Percentiles rank a stretch among this genome's conserved stretches.
phyloP scores from a whole-genome alignment of 1,140 invertebrate species.

The Temnothorax curvispinosus region DNA sequence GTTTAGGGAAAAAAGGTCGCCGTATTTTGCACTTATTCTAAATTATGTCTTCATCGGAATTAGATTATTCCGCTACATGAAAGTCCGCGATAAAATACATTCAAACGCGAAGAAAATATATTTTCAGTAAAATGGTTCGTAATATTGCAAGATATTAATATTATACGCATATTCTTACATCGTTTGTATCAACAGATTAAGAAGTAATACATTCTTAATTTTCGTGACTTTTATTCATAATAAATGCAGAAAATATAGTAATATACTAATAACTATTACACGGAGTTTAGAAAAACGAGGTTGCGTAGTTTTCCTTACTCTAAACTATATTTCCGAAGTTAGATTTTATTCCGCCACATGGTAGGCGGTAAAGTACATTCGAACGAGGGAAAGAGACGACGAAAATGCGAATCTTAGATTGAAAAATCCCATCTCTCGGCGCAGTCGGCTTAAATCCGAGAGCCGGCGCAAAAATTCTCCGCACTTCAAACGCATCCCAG shows the following conservation, averaged over 20 bases:
- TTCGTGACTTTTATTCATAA: background rate
- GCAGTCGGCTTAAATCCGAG: conserved; percentile 10
- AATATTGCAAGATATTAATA: background rate
- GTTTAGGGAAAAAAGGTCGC: background rate
- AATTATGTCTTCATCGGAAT: too few relatives aligned
- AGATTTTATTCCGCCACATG: background rate
- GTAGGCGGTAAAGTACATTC: background rate
- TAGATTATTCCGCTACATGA: too few relatives aligned
- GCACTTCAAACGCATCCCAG: conserved; percentile 52
- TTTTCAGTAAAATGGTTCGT: background rate
- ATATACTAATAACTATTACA: background rate
- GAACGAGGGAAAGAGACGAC: conserved; percentile 6
- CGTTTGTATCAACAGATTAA: background rate
- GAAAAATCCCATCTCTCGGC: conserved; percentile 39
- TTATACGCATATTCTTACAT: background rate
- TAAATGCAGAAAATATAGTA: background rate
- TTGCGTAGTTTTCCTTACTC: background rate
- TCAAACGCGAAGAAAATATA: too few relatives aligned
- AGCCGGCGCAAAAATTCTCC: conserved; percentile 40
- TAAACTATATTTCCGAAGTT: background rate
- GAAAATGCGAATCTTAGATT: conserved; percentile 30
- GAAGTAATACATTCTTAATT: background rate
- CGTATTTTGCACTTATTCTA: background rate
- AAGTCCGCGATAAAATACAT: too few relatives aligned
- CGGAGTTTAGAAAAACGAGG: background rate